Base-by-base conservation (phyloP, 2,113 vertebrate species). In the Lathamus discolor region DNA sequence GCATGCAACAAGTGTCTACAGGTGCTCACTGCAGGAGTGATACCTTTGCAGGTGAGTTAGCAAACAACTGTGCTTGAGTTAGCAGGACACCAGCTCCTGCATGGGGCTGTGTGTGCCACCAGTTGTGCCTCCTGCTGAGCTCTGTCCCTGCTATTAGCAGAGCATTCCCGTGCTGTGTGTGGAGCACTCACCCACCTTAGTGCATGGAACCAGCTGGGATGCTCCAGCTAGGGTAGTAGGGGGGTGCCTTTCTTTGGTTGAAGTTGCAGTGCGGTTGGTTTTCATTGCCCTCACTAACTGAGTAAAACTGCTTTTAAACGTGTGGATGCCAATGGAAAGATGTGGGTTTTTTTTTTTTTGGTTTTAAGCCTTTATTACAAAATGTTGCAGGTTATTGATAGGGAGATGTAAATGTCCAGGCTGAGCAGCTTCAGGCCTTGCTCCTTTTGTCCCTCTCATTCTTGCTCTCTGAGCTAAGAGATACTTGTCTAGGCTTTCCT, bases 81-180 rank as follows among this genome's bases (percentile, higher is more conserved):
- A 27, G 7, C 69, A 37, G n/a, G 48, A 22, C 20, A 11, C 31
- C 11, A 57, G 57, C 63, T 68, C 23, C n/a, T 13, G 1, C 18
- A 6, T 46, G 4, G 1, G 28, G 28, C 27, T 27, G 23, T 75
- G 28, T 55, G 24, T 74, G 18, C 10, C 1, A 2, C 7, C 31
- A 17, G 31, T 15, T 20, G 23, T 43, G 27, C 6, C 13, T 81
- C 41, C 17, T 18, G 3, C 1, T 10, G 31, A 52, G 3, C 0
- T 0, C 41, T 57, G 6, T 33, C 27, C 23, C 44, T 89, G 33
- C 49, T 15, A 22, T 41, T 22, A 39, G 43, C 64, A 63, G 51
- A 37, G 19, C 27, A 8, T 55, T 77, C 29, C 2, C 0, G 0
- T 19, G 1, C 43, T 25, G 17, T 3, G 1, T 70, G 29, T 73